A percentile compares a stretch with the other conserved stretches of the same genome.
phyloP scores from a whole-genome alignment of 2,888 invertebrate genomes.

The Acanthoscelides obtectus region DNA sequence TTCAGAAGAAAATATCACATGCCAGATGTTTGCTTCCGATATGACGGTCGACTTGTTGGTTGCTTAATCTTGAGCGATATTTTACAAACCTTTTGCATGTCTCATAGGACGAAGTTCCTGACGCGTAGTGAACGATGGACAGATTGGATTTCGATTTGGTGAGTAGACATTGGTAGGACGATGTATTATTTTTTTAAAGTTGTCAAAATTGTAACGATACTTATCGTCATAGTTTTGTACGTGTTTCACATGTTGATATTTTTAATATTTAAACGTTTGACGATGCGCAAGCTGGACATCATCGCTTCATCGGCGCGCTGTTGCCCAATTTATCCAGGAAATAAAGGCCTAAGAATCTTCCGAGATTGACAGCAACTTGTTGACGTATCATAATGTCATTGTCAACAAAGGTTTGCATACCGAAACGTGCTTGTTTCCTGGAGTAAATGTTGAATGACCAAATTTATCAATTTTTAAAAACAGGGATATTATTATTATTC shows the following conservation, averaged over 20 bases:
- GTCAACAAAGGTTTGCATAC: constrained; percentile 11
- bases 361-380: not conserved
- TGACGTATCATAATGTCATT: too few species aligned
- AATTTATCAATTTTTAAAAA: constrained; percentile 42
- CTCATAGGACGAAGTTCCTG: not conserved
- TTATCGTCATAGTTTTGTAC: constrained; percentile 38
- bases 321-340: constrained; percentile 8
- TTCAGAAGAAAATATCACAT: not conserved
- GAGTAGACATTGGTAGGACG: not conserved
- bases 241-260: constrained; percentile 45
- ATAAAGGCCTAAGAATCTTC: not conserved
- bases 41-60: not conserved
- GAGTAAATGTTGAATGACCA: constrained; percentile 43
- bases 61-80: not conserved
- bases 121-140: not conserved
- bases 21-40: not conserved
- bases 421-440: constrained; percentile 22
- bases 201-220: constrained; percentile 38
- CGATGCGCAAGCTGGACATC: constrained; percentile 31
- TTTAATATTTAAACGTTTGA: constrained; percentile 45
- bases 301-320: constrained; percentile 18
- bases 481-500: constrained; percentile 40
- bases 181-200: constrained; percentile 31
- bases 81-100: not conserved
- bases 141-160: not conserved